phyloP scores from a whole-genome alignment of 2,797 vertebrate genomes.

The Xenopus petersii region DNA sequence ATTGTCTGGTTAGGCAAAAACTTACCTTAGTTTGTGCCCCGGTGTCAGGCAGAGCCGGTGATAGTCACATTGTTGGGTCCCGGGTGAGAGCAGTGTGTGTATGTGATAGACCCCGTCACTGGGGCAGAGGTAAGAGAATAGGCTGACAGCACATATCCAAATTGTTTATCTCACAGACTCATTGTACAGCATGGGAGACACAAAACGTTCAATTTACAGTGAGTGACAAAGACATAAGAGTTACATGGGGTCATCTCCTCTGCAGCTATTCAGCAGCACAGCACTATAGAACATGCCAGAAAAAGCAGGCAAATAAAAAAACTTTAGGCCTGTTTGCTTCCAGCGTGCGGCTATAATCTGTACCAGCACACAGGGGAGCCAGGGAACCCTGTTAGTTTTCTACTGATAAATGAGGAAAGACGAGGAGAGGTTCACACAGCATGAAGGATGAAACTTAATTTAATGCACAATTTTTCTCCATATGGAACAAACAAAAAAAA shows the following conservation, averaged over 20 bases:
- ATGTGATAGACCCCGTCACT: conserved; percentile 14
- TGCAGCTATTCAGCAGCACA: conserved; percentile 54
- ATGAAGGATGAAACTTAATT: too few relatives aligned
- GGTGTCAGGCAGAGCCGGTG: conserved; percentile 9
- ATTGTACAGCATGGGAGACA: conserved; percentile 65
- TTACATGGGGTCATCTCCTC: conserved; percentile 66
- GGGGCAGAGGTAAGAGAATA: conserved; percentile 52
- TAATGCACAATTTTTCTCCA: too few relatives aligned
- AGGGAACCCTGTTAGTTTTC: too few relatives aligned
- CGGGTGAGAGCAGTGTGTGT: conserved; percentile 19
- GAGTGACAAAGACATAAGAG: conserved; percentile 66
- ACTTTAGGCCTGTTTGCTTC: conserved; percentile 3
- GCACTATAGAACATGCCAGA: conserved; percentile 52
- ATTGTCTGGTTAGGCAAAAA: not conserved
- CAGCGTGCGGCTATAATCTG: not conserved
- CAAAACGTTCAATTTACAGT: conserved; percentile 68
- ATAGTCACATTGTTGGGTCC: conserved; percentile 19
- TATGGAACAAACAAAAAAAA: too few relatives aligned
- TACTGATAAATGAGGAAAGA: too few relatives aligned
- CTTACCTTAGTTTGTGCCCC: conserved; percentile 27
- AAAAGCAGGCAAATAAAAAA: conserved; percentile 25
- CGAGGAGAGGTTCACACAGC: too few relatives aligned
- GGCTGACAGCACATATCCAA: conserved; percentile 62
- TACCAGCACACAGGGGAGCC: too few relatives aligned
- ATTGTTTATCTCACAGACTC: conserved; percentile 61